Evolutionary conservation across 2,113 vertebrate genomes (phyloP), one percentile per base, ranked within the genome.

Genomic region (Crotalus horridus): DNA sequence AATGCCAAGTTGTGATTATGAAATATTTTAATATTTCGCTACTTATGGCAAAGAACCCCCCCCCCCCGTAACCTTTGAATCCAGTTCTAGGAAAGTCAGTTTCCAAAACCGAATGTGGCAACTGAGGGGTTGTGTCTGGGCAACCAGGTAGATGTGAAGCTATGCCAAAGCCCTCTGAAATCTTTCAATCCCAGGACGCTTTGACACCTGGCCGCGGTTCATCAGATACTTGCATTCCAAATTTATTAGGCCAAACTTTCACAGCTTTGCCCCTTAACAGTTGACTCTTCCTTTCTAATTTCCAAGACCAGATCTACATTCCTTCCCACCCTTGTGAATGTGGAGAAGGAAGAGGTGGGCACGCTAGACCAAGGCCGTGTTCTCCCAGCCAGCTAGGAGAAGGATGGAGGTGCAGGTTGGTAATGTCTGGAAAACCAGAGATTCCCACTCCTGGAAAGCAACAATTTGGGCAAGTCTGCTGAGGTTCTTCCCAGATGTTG

Each of bases 101-200:
- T 69, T 93, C 92, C 93, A 92, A 97, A 69, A 69, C 64, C 97
- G 98, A 97, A 94, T 96, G 97, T 97, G 98, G 96, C 95, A 98
- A 96, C 95, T 96, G 96, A 97, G 96, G 98, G 97, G 97, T 93
- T 54, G 92, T 11, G 0, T 97, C 96, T 98, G 95, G 96, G 95
- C 97, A 97, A 97, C 96, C 96, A 95, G 90, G 88, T 94, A 95
- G 94, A 92, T 21, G 51, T 95, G 74, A 95, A 91, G 91, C 33
- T 93, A 55, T 86, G 87, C 87, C 92, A 97, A 96, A 96, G 97
- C 97, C 96, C 87, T 95, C 92, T 95, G 94, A 94, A 96, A 86
- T 94, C 94, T 88, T 94, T 69, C 87, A 90, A 85, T 96, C 93
- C 90, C 86, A 53, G 92, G 43, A 92, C 95, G 90, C 91, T 87